Base-by-base conservation (phyloP, 2,797 vertebrate genomes). In the Gephyroberyx darwinii region DNA sequence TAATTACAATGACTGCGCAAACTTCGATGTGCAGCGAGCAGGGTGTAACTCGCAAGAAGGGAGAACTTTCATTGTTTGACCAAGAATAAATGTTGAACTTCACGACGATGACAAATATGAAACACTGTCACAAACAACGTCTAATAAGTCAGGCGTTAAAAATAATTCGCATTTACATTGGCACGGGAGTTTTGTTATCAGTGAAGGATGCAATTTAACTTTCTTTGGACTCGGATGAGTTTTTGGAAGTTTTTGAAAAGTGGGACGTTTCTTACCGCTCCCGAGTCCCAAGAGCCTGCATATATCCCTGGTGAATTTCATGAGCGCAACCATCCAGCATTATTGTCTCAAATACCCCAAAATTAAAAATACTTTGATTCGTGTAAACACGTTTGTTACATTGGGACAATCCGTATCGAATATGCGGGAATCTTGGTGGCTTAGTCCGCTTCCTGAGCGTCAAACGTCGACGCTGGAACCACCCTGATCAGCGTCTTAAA, bases 281-380 rank as follows among this genome's bases (percentile, higher is more conserved):
- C 91, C 90, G 82, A 95, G 85, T 84, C 94, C 93, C 90, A 95
- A 65, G 63, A 95, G 88, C 82, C 94, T 89, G 90, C 91, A 94
- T 64, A 95, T 88, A 58, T 93, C 91, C 83, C 92, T 92, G 87
- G 93, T 93, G 90, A 95, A 92, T 82, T 89, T 94, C 94, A 95
- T 95, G 81, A 93, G 91, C 73, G 91, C 92, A 61, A 94, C 93
- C 93, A 94, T 95, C 88, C 92, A 91, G 92, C 94, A 94, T 94
- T 89, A 89, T 93, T 87, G 45, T 81, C 55, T 51, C 43, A 19
- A 77, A 80, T 74, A 84, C 26, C 45, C 20, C 66, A 22, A 26
- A 54, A 74, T 66, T 8, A 26, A 80, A 65, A 8, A 30, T 9
- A n/a, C 64, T 77, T 19, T 26, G 16, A 14, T 73, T 43, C 6